Evolutionary conservation across 2,113 vertebrate species (phyloP).

Genomic region (Ursus arctos): DNA sequence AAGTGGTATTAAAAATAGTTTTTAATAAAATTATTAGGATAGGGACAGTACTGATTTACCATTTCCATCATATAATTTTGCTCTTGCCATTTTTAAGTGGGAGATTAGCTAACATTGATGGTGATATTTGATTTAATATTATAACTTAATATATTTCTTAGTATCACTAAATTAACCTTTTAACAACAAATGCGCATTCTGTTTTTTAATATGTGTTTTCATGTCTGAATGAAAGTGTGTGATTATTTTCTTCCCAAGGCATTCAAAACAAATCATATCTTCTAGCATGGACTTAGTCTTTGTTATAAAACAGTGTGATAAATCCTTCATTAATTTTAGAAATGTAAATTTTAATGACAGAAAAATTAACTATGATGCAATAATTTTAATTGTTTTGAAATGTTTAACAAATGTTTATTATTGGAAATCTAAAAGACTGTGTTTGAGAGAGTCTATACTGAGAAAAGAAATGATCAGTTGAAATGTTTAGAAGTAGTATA

Average conservation of each 20-base stretch:
- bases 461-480: conserved; percentile 18
- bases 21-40: conserved; percentile 22
- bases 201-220: neutral
- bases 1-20: neutral
- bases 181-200: neutral
- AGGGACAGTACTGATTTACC: neutral
- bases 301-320: neutral
- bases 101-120: neutral
- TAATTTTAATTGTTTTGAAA: neutral
- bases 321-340: conserved; percentile 5
- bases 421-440: neutral
- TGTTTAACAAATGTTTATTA: neutral
- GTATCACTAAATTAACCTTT: neutral
- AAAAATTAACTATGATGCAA: neutral
- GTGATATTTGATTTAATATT: neutral
- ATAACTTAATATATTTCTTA: neutral
- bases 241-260: neutral
- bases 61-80: neutral
- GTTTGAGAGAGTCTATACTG: neutral
- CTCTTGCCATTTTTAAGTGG: neutral
- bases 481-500: neutral
- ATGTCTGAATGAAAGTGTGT: neutral
- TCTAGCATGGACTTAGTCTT: neutral
- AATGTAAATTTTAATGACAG: conserved; percentile 23
- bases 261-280: neutral